Evolutionary conservation across 2,888 invertebrate genomes (phyloP), one percentile per base, ranked within the genome.

Genomic region (Megaustenia siamemsis): DNA sequence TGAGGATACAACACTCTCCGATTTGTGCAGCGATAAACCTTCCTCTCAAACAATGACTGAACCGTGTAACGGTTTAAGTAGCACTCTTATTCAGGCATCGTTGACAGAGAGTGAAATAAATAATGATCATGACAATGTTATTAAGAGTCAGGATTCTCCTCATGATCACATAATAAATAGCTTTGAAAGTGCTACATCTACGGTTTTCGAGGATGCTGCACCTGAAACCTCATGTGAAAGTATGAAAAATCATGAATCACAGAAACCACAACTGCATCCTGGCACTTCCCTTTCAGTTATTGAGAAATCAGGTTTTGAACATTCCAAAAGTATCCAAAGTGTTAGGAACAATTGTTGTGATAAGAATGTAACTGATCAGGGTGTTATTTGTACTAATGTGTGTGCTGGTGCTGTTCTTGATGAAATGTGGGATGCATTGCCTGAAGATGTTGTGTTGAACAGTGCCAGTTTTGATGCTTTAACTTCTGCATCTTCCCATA

Each of bases 261-360:
- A 45, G 15, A 32, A 66, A 66, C 32, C 43, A 6, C 45, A 3
- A 15, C 21, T 21, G 15, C 4, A 15, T 35, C 8, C 24, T 2
- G 40, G 40, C 63, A 38, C 4, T 60, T 56, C 60, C 40, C 38
- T 15, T 77, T 38, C 15, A 77, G 43, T 60, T 0, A 18, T 21
- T 66, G 66, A 53, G 28, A 21, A 43, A n/a, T 21, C 63, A 79
- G 28, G 21, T 45, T 66, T 43, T 45, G 79, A 66, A 32, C 43
- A 63, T 66, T 66, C 66, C 49, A 53, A 66, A 21, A 40, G 28
- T 32, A 45, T 6, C 32, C 32, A 32, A 43, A 66, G 21, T 63
- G 43, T 43, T 5, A 21, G 45, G 1, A 32, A n/a, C 24, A 63
- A 45, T 66, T 24, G 43, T 40, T 79, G 66, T 79, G 79, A 79